A percentile compares a stretch with the other conserved stretches of the same genome.
Conservation (phyloP, 2,797 vertebrate genomes). For the Dermochelys coriacea region DNA sequence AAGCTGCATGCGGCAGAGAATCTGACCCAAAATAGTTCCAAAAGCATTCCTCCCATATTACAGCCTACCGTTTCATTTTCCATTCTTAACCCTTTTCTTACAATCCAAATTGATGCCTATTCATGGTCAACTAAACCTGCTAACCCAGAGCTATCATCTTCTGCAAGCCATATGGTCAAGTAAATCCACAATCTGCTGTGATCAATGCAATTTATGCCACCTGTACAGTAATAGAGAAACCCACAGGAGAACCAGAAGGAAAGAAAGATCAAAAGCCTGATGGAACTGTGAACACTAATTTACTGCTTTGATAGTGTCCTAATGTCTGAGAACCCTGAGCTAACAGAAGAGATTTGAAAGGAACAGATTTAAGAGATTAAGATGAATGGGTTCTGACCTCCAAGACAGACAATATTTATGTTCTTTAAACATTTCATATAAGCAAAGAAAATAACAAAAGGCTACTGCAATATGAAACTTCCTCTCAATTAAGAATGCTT, state of each 20-base stretch:
- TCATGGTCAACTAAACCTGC: neutral
- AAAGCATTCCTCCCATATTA: neutral
- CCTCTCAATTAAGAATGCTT: conserved; percentile 11
- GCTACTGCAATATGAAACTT: conserved; percentile 8
- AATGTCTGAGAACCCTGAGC: neutral
- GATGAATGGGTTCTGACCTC: conserved; percentile 2
- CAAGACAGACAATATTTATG: conserved; percentile 4
- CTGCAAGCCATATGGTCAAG: neutral
- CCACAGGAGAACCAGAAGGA: neutral
- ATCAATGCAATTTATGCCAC: neutral
- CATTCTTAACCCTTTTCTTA: neutral
- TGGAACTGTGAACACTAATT: neutral
- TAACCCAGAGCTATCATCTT: neutral
- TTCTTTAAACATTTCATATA: conserved; percentile 37
- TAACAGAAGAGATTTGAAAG: neutral
- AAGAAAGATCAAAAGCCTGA: neutral
- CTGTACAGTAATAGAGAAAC: neutral
- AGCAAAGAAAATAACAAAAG: conserved; percentile 32
- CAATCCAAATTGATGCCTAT: neutral
- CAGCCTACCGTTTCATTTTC: conserved; percentile 14
- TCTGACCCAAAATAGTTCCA: conserved; percentile 39
- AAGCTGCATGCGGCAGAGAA: neutral
- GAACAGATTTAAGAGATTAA: neutral
- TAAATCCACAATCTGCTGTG: neutral
- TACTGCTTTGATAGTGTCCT: neutral